Evolutionary conservation across 2,888 invertebrate species (phyloP).

Genomic region (Geotrupes spiniger): DNA sequence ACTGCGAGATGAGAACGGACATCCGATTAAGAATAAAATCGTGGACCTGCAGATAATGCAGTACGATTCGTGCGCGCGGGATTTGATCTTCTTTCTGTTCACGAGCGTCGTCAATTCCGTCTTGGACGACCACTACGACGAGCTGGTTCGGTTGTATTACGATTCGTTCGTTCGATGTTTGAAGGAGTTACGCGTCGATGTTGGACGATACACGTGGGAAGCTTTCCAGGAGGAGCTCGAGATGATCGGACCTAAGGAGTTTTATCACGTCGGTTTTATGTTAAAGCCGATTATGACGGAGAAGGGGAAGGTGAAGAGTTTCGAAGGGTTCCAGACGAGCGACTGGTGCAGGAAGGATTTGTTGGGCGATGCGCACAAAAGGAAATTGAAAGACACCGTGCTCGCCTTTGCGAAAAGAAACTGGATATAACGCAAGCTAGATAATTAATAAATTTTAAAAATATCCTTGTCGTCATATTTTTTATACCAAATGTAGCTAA

Average conservation of each 20-base stretch:
- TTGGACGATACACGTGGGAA: conserved; percentile 46
- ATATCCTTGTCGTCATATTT: too few species aligned
- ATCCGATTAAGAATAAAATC: conserved; percentile 54
- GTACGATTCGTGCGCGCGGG: conserved; percentile 54
- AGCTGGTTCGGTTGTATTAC: conserved; percentile 55
- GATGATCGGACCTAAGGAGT: conserved; percentile 47
- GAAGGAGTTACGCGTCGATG: conserved; percentile 43
- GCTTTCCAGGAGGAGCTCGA: conserved; percentile 50
- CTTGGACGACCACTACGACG: conserved; percentile 50
- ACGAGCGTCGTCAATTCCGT: conserved; percentile 53
- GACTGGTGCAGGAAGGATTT: conserved; percentile 45
- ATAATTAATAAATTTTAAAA: too few species aligned
- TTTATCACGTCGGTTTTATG: conserved; percentile 54
- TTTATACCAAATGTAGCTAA: too few species aligned
- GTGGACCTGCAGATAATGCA: conserved; percentile 59
- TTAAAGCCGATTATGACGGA: conserved; percentile 53
- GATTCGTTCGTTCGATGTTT: conserved; percentile 51
- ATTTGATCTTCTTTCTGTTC: conserved; percentile 57
- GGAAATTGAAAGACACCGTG: conserved; percentile 44
- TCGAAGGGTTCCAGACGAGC: conserved; percentile 48
- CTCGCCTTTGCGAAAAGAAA: conserved; percentile 41
- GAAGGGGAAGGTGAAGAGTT: conserved; percentile 47
- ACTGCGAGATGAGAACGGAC: conserved; percentile 48
- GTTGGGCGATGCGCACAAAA: conserved; percentile 42
- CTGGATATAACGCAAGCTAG: conserved; percentile 42